phyloP scores from a whole-genome alignment of 1,140 invertebrate genomes.

The Homalodisca vitripennis region DNA sequence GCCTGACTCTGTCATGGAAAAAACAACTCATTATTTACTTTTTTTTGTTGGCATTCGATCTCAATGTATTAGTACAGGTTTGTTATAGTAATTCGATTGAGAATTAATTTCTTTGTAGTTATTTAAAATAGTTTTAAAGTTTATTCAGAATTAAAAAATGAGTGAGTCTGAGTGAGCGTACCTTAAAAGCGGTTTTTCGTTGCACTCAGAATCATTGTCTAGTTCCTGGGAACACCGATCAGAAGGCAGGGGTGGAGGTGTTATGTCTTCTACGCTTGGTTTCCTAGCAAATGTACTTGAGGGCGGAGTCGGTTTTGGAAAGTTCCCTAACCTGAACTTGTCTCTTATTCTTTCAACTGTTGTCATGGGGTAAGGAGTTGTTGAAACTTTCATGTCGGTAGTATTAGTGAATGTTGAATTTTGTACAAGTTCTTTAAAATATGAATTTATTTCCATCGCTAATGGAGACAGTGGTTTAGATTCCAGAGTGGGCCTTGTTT shows the following conservation, averaged over 20 bases:
- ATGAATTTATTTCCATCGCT: constrained; percentile 18
- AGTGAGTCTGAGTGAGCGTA: constrained; percentile 39
- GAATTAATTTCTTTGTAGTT: neutral
- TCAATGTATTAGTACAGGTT: neutral
- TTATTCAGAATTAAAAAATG: neutral
- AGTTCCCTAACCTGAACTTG: constrained; percentile 9
- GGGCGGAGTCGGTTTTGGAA: constrained; percentile 5
- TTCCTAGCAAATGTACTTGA: neutral
- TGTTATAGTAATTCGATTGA: neutral
- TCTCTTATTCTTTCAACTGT: constrained; percentile 19
- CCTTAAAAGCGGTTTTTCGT: constrained; percentile 52
- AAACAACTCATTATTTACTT: constrained; percentile 23
- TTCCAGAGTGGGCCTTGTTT: neutral
- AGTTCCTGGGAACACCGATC: constrained; percentile 23
- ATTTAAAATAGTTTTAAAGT: neutral
- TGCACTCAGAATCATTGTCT: constrained; percentile 47
- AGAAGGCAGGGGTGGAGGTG: constrained; percentile 19
- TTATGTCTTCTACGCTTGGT: constrained; percentile 13
- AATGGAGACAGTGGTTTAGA: neutral
- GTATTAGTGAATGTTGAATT: neutral
- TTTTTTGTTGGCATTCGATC: neutral
- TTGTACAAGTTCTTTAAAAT: neutral
- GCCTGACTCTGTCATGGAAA: constrained; percentile 41
- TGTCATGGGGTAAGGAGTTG: constrained; percentile 9
- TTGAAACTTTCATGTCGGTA: neutral